Base-by-base conservation (phyloP, 2,113 vertebrate species). In the Formicarius rufipectus region DNA sequence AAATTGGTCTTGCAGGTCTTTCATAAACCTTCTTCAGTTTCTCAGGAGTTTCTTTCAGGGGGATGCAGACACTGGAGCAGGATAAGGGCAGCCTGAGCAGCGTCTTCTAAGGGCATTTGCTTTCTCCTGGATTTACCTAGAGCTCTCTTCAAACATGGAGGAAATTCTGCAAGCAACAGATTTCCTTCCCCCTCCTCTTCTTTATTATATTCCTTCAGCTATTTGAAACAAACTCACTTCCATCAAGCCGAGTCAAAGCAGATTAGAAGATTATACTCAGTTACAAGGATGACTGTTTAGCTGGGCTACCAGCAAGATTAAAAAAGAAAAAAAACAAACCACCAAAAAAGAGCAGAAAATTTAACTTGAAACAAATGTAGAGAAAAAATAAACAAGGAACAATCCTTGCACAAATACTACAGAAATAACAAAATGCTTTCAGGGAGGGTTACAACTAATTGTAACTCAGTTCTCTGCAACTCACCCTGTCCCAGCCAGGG, bases 1-100 rank as follows among this genome's bases (percentile, higher is more conserved):
- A 95, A 89, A 90, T 89, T 30, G 80, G 77, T 92, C 87, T 90
- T 4, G 1, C 55, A 95, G 59, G 35, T 93, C 63, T 71, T 94
- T 80, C 31, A 73, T 59, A 80, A 94, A 67, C 50, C 44, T 77
- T 13, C 68, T 40, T 62, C 67, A 58, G 28, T 69, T 87, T 87
- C 58, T 84, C 28, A 53, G 47, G 8, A 24, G 15, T 22, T 52
- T 44, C 58, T 71, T n/a, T 21, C 45, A 45, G 45, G 31, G 30
- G 39, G n/a, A 18, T 58, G 37, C 50, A 76, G 82, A 69, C 24
- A 37, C 49, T 23, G 49, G 16, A 64, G 62, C 13, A 1, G 68
- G 68, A 90, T 78, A 92, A 84, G 63, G 44, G 68, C 28, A 78
- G 92, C 64, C 55, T 40, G 74, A 64, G 64, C 72, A n/a, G 9